A percentile compares a stretch with the other conserved stretches of the same genome.
Conservation (phyloP, 1,140 invertebrate genomes). For the Drosophila bifasciata region DNA sequence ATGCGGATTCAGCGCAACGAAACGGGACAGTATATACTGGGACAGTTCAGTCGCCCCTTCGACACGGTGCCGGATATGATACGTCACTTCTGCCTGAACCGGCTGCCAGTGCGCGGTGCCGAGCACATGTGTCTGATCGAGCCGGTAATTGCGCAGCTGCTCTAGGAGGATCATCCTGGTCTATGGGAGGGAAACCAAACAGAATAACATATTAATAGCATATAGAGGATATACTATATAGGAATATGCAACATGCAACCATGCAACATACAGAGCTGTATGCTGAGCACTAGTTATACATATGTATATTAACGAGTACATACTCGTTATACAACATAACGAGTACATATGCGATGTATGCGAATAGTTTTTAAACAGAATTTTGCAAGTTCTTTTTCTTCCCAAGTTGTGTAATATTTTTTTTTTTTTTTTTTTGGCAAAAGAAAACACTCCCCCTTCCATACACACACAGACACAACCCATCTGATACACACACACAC, state of each 20-base stretch:
- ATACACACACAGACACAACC: conserved; percentile 23
- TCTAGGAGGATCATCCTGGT: conserved; percentile 85
- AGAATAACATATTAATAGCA: conserved; percentile 75
- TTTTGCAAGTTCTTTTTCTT: conserved; percentile 21
- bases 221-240: conserved; percentile 49
- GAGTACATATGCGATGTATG: conserved; percentile 43
- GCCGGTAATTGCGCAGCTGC: conserved; percentile 93
- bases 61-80: conserved; percentile 96
- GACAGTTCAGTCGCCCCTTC: conserved; percentile 96
- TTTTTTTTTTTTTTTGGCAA: conserved; percentile 14
- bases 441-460: conserved; percentile 4
- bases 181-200: conserved; percentile 30
- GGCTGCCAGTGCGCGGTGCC: conserved; percentile 95
- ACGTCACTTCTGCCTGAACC: conserved; percentile 95
- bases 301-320: conserved; percentile 40
- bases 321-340: no score
- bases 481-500: conserved; percentile 16
- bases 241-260: no score
- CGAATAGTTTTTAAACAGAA: conserved; percentile 56
- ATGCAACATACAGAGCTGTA: no score
- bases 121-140: conserved; percentile 97
- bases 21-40: conserved; percentile 91
- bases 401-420: conserved; percentile 35
- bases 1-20: conserved; percentile 94
- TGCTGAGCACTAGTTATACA: no score